Conservation (phyloP, 2,888 invertebrate genomes). For the Acrocyrtus sp. region DNA sequence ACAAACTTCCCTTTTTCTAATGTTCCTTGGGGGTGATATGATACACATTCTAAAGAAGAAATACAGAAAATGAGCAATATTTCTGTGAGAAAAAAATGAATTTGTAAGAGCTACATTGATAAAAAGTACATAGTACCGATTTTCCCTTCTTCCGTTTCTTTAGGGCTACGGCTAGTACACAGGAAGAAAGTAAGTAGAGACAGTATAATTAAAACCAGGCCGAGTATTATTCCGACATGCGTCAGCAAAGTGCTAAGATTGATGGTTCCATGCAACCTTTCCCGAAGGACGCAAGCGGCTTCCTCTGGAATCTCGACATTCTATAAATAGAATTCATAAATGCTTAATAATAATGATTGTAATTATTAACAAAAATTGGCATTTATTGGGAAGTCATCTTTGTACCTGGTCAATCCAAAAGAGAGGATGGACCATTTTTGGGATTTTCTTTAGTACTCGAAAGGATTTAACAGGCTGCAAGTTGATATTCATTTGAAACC, state of each 20-base stretch:
- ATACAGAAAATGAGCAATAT: background rate
- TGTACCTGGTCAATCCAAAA: slow-evolving; percentile 56
- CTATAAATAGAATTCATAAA: slow-evolving; percentile 8
- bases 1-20: background rate
- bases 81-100: background rate
- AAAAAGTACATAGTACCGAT: slow-evolving; percentile 13
- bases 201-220: slow-evolving; percentile 25
- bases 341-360: no score
- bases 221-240: slow-evolving; percentile 37
- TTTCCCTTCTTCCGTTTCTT: background rate
- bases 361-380: background rate
- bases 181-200: slow-evolving; percentile 33
- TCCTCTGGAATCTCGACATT: slow-evolving; percentile 33
- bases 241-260: slow-evolving; percentile 15
- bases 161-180: background rate
- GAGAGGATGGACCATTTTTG: slow-evolving; percentile 44
- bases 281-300: slow-evolving; percentile 12
- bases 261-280: slow-evolving; percentile 34
- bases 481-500: slow-evolving; percentile 51
- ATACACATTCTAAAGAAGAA: slow-evolving; percentile 9
- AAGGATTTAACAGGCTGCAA: slow-evolving; percentile 32
- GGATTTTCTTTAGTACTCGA: slow-evolving; percentile 37
- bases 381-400: background rate
- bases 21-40: slow-evolving; percentile 22
- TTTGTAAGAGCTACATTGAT: background rate